Conservation (phyloP, 37 sponge, comb jelly and placozoan species). For the Diacarnus erythraeanus region DNA sequence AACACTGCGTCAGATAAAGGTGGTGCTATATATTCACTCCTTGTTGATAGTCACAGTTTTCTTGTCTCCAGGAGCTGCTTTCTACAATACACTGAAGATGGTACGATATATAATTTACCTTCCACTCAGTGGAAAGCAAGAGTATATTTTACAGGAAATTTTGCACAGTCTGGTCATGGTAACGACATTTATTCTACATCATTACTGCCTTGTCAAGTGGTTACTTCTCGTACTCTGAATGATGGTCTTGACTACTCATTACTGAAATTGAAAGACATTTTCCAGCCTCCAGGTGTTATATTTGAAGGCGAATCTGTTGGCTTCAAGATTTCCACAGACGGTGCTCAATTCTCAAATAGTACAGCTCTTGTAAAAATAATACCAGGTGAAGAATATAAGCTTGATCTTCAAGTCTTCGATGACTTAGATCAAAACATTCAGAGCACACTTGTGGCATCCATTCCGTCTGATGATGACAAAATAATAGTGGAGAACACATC, state of each 20-base stretch:
- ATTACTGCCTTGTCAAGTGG: not conserved
- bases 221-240: not conserved
- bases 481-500: not conserved
- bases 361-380: not conserved
- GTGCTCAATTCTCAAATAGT: not conserved
- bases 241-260: not conserved
- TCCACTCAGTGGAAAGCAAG: slow-evolving; percentile 11
- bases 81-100: slow-evolving; percentile 3
- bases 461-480: not conserved
- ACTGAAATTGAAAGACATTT: too few relatives aligned
- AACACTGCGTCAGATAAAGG: slow-evolving; percentile 29
- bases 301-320: not conserved
- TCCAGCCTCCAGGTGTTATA: not conserved
- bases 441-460: not conserved
- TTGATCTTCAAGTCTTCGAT: not conserved
- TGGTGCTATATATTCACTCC: slow-evolving; percentile 25
- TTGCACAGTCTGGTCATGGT: slow-evolving; percentile 1
- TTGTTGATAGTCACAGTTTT: slow-evolving; percentile 20
- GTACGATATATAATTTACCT: not conserved
- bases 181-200: slow-evolving; percentile 9
- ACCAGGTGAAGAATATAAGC: slow-evolving; percentile 11
- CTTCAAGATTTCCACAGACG: slow-evolving; percentile 5
- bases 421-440: not conserved
- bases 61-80: slow-evolving; percentile 36
- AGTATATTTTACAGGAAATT: slow-evolving; percentile 18